Evolutionary conservation across 2,797 vertebrate genomes (phyloP).

Genomic region (Serranus cabrilla): DNA sequence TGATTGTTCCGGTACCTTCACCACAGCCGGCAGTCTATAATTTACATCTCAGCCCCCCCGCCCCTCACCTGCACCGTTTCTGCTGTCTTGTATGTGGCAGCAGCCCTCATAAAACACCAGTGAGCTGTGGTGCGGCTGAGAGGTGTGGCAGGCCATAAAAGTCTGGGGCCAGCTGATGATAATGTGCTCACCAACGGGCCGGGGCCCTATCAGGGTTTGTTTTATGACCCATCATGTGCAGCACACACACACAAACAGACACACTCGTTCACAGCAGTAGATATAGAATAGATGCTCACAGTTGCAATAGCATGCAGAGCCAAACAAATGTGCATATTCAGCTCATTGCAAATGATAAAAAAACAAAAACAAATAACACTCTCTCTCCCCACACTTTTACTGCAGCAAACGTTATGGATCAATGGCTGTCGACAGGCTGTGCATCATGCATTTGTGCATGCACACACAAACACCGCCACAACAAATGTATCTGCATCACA

Average conservation of each 20-base stretch:
- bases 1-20: slow-evolving; percentile 63
- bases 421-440: slow-evolving; percentile 51
- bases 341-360: slow-evolving; percentile 13
- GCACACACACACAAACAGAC: slow-evolving; percentile 16
- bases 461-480: slow-evolving; percentile 34
- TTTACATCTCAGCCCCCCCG: slow-evolving; percentile 52
- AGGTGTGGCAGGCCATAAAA: slow-evolving; percentile 78
- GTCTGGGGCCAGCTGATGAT: slow-evolving; percentile 75
- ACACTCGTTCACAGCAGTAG: neutral
- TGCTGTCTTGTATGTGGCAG: slow-evolving; percentile 60
- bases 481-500: slow-evolving; percentile 27
- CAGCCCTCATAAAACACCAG: slow-evolving; percentile 73
- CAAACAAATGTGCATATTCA: slow-evolving; percentile 34
- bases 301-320: neutral
- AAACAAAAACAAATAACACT: slow-evolving; percentile 4
- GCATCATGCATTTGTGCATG: slow-evolving; percentile 43
- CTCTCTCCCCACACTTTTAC: slow-evolving; percentile 14
- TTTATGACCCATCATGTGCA: slow-evolving; percentile 66
- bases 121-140: slow-evolving; percentile 53
- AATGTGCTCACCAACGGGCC: slow-evolving; percentile 70
- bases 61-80: slow-evolving; percentile 9
- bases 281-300: slow-evolving; percentile 19
- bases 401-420: slow-evolving; percentile 46
- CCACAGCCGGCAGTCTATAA: slow-evolving; percentile 60
- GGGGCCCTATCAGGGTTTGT: slow-evolving; percentile 52